Percentiles rank a stretch among this genome's conserved stretches.
These are phyloP conservation scores for Torymus texanus DNA, from an alignment of 2,888 invertebrate genomes.

Conservation along the genomic window DNA sequence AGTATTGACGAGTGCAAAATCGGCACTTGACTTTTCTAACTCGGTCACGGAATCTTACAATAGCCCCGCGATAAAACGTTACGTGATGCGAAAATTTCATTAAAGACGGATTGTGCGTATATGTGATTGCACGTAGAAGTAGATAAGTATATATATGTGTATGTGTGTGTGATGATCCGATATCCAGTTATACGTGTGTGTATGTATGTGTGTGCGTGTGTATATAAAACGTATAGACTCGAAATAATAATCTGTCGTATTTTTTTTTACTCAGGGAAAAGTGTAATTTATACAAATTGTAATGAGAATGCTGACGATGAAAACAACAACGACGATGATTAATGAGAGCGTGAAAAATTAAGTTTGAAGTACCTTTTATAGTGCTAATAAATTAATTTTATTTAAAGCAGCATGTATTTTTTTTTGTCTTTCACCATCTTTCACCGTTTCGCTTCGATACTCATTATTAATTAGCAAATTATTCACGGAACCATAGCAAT, in stretches of 20 bases:
- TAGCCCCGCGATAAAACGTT: conserved; percentile 3
- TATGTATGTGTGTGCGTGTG: background rate
- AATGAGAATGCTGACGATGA: conserved; percentile 1
- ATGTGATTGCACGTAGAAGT: background rate
- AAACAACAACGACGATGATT: conserved; percentile 3
- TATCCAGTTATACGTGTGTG: background rate
- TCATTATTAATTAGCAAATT: conserved; percentile 21
- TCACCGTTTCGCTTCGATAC: conserved; percentile 13
- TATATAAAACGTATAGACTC: conserved; percentile 16
- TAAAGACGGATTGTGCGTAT: too few relatives aligned
- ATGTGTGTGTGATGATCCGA: conserved; percentile 3
- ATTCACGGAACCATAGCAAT: conserved; percentile 43
- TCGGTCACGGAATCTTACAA: too few relatives aligned
- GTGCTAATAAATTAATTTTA: conserved; percentile 56
- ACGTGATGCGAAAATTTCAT: conserved; percentile 5
- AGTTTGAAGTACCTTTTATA: conserved; percentile 41
- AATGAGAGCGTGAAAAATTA: conserved; percentile 33
- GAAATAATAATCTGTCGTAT: background rate
- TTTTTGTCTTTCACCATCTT: background rate
- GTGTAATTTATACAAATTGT: conserved; percentile 12
- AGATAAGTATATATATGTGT: conserved; percentile 17
- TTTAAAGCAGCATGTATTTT: conserved; percentile 43
- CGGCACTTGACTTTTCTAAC: too few relatives aligned
- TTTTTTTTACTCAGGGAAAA: conserved; percentile 15
- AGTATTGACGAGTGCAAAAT: too few relatives aligned